Evolutionary conservation across 1,140 invertebrate species (phyloP).

Genomic region (Halotydeus destructor): DNA sequence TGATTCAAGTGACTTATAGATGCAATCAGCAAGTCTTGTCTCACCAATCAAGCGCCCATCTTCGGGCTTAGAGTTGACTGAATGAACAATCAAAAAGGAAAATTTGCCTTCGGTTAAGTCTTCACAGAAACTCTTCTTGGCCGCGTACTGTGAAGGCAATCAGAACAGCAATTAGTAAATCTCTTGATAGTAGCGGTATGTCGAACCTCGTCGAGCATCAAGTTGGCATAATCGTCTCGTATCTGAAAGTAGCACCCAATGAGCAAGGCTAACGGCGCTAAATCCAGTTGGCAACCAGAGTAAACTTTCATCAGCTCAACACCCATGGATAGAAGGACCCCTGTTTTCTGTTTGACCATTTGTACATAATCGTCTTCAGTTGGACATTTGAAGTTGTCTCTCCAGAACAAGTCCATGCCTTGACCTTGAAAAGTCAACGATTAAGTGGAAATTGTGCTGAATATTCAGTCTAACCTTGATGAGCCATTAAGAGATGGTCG

Average conservation of each 20-base stretch:
- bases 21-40: no score
- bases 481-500: conserved; percentile 76
- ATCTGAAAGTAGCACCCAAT: conserved; percentile 89
- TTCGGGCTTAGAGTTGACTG: conserved; percentile 48
- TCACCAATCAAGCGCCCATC: conserved; percentile 79
- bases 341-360: conserved; percentile 86
- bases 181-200: no score
- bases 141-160: conserved; percentile 43
- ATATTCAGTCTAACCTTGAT: no score
- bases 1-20: no score
- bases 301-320: conserved; percentile 86
- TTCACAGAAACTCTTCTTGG: conserved; percentile 89
- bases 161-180: background rate
- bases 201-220: conserved; percentile 54
- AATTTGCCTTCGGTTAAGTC: conserved; percentile 96
- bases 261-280: conserved; percentile 54
- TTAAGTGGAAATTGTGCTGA: no score
- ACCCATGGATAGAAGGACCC: conserved; percentile 81
- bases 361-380: conserved; percentile 72
- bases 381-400: conserved; percentile 81
- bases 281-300: conserved; percentile 63
- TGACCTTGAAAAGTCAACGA: no score
- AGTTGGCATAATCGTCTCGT: conserved; percentile 81
- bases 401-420: conserved; percentile 97
- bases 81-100: conserved; percentile 89